phyloP scores from a whole-genome alignment of 2,113 vertebrate genomes.

The Cygnus atratus region DNA sequence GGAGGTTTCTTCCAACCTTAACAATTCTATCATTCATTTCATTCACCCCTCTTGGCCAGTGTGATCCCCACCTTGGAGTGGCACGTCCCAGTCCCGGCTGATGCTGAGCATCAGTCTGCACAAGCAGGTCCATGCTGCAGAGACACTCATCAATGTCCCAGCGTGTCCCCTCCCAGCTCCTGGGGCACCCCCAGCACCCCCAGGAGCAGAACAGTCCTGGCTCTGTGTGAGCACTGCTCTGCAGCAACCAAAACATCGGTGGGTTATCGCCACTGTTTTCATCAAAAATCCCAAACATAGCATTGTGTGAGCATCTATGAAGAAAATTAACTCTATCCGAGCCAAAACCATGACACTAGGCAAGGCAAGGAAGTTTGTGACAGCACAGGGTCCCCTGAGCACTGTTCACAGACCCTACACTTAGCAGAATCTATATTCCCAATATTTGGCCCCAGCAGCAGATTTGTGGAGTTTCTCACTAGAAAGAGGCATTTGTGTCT shows the following conservation, averaged over 20 bases:
- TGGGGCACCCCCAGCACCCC: too few species aligned
- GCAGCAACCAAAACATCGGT: too few species aligned
- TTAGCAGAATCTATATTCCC: background rate
- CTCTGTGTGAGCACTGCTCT: too few species aligned
- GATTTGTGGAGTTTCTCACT: background rate
- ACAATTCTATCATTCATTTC: background rate
- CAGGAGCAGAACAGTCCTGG: too few species aligned
- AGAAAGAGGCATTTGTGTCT: background rate
- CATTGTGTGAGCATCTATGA: too few species aligned
- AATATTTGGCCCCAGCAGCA: background rate
- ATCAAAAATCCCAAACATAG: too few species aligned
- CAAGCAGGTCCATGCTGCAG: background rate
- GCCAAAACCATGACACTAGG: too few species aligned
- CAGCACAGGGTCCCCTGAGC: background rate
- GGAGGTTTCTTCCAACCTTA: too few species aligned
- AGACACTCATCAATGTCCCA: background rate
- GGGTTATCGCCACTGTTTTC: too few species aligned
- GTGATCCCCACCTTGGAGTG: background rate
- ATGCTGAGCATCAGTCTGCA: background rate
- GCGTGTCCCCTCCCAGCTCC: background rate
- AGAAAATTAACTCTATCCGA: too few species aligned
- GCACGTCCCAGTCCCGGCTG: background rate
- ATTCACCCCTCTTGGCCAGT: background rate
- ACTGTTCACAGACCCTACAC: background rate
- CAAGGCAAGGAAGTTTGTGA: background rate